A percentile compares a stretch with the other conserved stretches of the same genome.
phyloP scores from a whole-genome alignment of 2,888 invertebrate genomes.

The Agrotis clavis region DNA sequence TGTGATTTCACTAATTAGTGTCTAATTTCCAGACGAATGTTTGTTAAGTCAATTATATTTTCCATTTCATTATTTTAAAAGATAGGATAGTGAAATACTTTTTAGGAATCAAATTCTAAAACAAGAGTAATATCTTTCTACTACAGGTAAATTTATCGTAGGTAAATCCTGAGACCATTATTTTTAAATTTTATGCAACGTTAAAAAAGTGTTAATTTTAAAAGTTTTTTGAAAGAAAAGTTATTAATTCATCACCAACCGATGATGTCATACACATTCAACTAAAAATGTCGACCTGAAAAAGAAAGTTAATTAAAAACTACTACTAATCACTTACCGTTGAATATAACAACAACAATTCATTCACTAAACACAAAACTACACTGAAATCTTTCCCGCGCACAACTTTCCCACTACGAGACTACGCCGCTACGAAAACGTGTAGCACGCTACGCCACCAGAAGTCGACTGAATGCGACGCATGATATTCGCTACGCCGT shows the following conservation, averaged over 20 bases:
- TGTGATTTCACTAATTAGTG: constrained; percentile 44
- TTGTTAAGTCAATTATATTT: constrained; percentile 4
- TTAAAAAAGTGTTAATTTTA: neutral
- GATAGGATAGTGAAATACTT: neutral
- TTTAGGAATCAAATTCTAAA: neutral
- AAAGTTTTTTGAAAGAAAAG: neutral
- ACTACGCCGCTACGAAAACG: constrained; percentile 65
- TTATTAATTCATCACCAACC: neutral
- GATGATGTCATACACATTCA: too few relatives aligned
- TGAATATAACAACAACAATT: constrained; percentile 44
- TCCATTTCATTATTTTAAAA: constrained; percentile 13
- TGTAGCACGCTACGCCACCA: constrained; percentile 70
- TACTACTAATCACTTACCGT: constrained; percentile 47
- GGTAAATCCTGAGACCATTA: too few relatives aligned
- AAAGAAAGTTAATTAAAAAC: neutral
- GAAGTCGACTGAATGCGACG: constrained; percentile 69
- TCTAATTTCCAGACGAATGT: constrained; percentile 35
- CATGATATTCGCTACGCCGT: constrained; percentile 54
- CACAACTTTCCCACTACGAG: constrained; percentile 58
- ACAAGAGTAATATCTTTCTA: neutral
- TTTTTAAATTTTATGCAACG: neutral
- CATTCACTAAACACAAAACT: constrained; percentile 60
- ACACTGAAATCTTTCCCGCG: constrained; percentile 61
- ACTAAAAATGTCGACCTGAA: too few relatives aligned
- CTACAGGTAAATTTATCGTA: neutral